Percentiles rank a stretch among this genome's conserved stretches.
phyloP scores from a whole-genome alignment of 1,140 invertebrate species.

The Solen grandis region DNA sequence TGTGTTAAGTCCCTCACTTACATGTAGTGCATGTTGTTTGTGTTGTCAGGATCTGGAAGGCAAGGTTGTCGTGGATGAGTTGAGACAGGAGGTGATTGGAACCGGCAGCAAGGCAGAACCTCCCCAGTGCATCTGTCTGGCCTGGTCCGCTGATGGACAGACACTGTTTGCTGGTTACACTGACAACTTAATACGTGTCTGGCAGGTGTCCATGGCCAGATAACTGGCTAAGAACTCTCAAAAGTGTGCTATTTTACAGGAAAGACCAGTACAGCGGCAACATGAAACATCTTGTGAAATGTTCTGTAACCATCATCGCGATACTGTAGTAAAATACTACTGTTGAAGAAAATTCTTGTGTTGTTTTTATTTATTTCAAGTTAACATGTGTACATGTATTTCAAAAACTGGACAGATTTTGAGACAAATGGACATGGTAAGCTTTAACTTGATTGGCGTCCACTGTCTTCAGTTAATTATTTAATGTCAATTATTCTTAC shows the following conservation, averaged over 20 bases:
- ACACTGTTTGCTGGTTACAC: constrained; percentile 99
- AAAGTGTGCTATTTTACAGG: not conserved
- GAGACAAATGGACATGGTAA: too few relatives aligned
- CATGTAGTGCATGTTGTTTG: too few relatives aligned
- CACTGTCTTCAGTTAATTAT: too few relatives aligned
- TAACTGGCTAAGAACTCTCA: constrained; percentile 49
- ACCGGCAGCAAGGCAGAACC: constrained; percentile 85
- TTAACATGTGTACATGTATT: too few relatives aligned
- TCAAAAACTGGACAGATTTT: too few relatives aligned
- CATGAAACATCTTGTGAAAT: not conserved
- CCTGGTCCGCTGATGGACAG: constrained; percentile 99
- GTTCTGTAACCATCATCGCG: constrained; percentile 44
- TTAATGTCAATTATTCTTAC: too few relatives aligned
- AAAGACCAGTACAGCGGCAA: not conserved
- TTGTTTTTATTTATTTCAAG: too few relatives aligned
- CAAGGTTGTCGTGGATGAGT: constrained; percentile 99
- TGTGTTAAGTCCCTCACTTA: too few relatives aligned
- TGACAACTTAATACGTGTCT: constrained; percentile 98
- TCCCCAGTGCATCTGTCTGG: constrained; percentile 97
- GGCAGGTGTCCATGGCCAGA: constrained; percentile 90
- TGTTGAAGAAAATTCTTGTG: not conserved
- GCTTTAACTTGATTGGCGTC: too few relatives aligned
- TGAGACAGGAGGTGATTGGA: constrained; percentile 95
- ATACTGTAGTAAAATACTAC: constrained; percentile 43
- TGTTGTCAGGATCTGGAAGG: constrained; percentile 94